Conservation (phyloP, 1,140 invertebrate genomes). For the Tetranychus cinnabarinus region DNA sequence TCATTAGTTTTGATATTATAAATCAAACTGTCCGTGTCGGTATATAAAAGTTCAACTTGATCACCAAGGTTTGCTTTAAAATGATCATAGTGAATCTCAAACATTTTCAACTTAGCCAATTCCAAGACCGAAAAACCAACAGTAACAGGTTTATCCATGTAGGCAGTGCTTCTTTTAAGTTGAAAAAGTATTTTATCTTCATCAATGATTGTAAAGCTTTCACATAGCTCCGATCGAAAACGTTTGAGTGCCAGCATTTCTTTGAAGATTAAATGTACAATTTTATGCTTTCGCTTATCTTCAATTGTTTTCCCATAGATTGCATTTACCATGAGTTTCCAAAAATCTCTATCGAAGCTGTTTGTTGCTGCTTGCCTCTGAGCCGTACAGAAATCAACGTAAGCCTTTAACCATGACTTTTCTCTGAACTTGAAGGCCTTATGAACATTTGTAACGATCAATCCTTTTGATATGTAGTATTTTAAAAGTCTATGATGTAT, state of each 20-base stretch:
- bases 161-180: slow-evolving; percentile 11
- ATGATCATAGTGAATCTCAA: slow-evolving; percentile 17
- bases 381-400: slow-evolving; percentile 23
- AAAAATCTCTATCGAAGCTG: slow-evolving; percentile 18
- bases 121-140: slow-evolving; percentile 13
- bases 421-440: slow-evolving; percentile 25
- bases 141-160: slow-evolving; percentile 15
- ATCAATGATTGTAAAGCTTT: slow-evolving; percentile 8
- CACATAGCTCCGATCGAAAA: slow-evolving; percentile 21
- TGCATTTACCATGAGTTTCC: slow-evolving; percentile 23
- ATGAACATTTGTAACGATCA: slow-evolving; percentile 26
- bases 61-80: slow-evolving; percentile 16
- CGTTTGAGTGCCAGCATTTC: slow-evolving; percentile 16
- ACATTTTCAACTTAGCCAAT: slow-evolving; percentile 15
- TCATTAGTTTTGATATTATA: slow-evolving; percentile 21
- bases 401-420: slow-evolving; percentile 23
- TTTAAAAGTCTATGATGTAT: slow-evolving; percentile 9
- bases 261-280: slow-evolving; percentile 20
- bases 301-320: slow-evolving; percentile 27
- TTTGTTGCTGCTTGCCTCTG: slow-evolving; percentile 13
- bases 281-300: slow-evolving; percentile 22
- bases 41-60: slow-evolving; percentile 17
- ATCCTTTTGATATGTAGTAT: slow-evolving; percentile 23
- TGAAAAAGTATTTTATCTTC: slow-evolving; percentile 9
- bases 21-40: slow-evolving; percentile 23